Base-by-base conservation (phyloP, 2,888 invertebrate genomes). In the Zygogramma bicolorata region DNA sequence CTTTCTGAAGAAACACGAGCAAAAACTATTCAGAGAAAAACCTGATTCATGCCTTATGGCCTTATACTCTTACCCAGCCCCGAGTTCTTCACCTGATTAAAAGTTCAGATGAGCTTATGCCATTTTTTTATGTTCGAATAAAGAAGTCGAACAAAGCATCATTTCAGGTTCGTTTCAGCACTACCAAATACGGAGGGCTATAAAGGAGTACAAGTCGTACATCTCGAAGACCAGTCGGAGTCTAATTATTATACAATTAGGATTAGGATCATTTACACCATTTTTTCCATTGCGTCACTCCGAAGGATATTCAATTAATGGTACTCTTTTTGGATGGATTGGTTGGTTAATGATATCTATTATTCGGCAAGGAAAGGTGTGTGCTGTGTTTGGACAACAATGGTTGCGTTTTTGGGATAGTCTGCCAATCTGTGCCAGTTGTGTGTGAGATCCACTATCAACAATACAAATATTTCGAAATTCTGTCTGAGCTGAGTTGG, bases 191-290 rank as follows among this genome's bases (percentile, higher is more conserved):
- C 66, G 71, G 74, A 53, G 42, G 27, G 40, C 20, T 15, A 58
- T 66, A 70, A 70, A 73, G 70, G 53, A 40, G 58, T 66, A 67
- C 60, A 42, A 22, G 62, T 42, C 62, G 70, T 61, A 74, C 25
- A 67, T 63, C 53, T 59, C 58, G 58, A 75, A 72, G 71, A 72
- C 72, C 75, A 72, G 75, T 70, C 20, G 57, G 60, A 34, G 42
- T 53, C 68, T 46, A 71, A 74, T 74, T 63, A 70, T 72, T 70
- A 49, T 69, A 72, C 75, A 75, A 75, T 72, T 75, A 72, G 72
- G 59, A 66, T 72, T 68, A 72, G 72, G 72, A 72, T 72, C 70
- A 75, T 72, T 68, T 59, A 65, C 66, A 71, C 27, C 31, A 29
- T 13, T 58, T 42, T 25, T 59, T 69, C 15, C 58, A 49, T 59